These are phyloP conservation scores for Sciurus carolinensis DNA, from an alignment of 2,797 vertebrate genomes.

Conservation along the genomic window DNA sequence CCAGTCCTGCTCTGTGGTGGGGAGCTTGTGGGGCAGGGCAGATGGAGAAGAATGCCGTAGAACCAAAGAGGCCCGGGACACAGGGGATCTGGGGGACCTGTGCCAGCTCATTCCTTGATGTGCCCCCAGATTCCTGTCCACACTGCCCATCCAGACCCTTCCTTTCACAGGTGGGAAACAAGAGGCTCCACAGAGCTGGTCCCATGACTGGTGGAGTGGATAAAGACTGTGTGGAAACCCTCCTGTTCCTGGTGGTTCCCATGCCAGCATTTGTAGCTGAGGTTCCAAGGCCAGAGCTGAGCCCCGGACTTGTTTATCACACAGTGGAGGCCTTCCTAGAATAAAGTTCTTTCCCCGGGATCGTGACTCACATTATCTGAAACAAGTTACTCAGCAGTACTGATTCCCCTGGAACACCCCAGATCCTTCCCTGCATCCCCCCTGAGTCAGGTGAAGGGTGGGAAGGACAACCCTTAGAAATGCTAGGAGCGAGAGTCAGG, in stretches of 20 bases:
- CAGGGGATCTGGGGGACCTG: too few species aligned
- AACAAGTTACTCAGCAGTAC: neutral
- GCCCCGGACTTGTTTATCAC: slow-evolving; percentile 67
- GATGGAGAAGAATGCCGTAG: neutral
- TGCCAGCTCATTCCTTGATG: neutral
- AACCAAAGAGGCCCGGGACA: neutral
- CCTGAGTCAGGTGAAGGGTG: neutral
- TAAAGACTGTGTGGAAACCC: slow-evolving; percentile 73
- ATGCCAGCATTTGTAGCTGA: slow-evolving; percentile 67
- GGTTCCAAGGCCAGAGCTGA: slow-evolving; percentile 67
- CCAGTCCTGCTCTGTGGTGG: neutral
- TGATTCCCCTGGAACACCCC: neutral
- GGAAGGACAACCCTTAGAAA: neutral
- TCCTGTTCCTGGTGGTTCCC: slow-evolving; percentile 64
- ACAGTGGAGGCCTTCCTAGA: neutral
- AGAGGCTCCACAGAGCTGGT: neutral
- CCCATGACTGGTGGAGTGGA: slow-evolving; percentile 71
- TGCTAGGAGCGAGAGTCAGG: too few species aligned
- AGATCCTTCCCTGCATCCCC: neutral
- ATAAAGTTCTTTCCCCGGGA: neutral
- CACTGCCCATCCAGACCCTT: neutral
- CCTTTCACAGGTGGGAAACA: slow-evolving; percentile 68
- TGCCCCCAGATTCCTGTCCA: neutral
- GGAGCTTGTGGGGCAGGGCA: neutral
- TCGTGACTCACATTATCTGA: neutral